These are phyloP conservation scores for Scrobipalpa costella DNA, from an alignment of 2,888 invertebrate genomes.

Conservation along the genomic window DNA sequence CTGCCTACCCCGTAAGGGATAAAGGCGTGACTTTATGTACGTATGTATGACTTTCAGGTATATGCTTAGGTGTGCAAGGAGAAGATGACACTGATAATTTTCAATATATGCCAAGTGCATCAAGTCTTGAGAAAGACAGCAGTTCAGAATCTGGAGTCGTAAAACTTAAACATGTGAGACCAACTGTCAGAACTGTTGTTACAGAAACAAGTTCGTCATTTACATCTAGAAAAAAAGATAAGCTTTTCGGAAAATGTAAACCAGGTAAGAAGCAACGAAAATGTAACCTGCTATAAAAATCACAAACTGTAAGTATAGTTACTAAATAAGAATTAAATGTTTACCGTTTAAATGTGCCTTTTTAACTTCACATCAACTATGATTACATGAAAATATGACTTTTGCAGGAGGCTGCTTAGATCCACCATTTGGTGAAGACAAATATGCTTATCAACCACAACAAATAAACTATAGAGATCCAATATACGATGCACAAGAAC, in stretches of 20 bases:
- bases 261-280: constrained; percentile 50
- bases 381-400: neutral
- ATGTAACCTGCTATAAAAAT: neutral
- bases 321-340: neutral
- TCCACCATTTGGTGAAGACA: constrained; percentile 68
- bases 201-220: constrained; percentile 2
- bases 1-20: too few relatives aligned
- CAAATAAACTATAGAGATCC: constrained; percentile 20
- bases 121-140: constrained; percentile 32
- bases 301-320: neutral
- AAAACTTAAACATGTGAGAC: constrained; percentile 35
- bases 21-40: too few relatives aligned
- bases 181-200: neutral
- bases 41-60: constrained; percentile 47
- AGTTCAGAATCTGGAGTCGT: constrained; percentile 40
- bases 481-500: constrained; percentile 9
- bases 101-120: constrained; percentile 46
- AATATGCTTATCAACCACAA: constrained; percentile 52
- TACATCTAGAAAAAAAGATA: constrained; percentile 37
- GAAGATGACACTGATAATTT: constrained; percentile 49
- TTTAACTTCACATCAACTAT: neutral
- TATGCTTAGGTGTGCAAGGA: constrained; percentile 50
- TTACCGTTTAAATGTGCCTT: neutral
- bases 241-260: constrained; percentile 66
- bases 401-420: constrained; percentile 69